These are phyloP conservation scores for Corella eumyota DNA, from an alignment of 23 tunicate genomes.

Conservation along the genomic window DNA sequence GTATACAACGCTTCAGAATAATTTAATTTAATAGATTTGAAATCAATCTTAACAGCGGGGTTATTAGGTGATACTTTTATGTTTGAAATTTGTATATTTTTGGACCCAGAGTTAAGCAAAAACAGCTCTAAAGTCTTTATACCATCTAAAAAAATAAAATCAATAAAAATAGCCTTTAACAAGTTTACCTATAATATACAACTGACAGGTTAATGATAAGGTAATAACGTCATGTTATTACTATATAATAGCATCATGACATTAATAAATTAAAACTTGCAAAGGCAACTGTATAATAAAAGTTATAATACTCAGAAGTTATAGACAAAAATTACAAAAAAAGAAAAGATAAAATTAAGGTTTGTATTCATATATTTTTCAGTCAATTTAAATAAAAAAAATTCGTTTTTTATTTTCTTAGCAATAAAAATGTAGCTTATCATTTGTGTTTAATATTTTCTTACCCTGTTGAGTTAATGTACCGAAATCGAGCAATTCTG, in stretches of 20 bases:
- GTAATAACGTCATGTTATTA: too few species aligned
- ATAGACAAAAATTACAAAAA: too few species aligned
- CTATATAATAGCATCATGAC: too few species aligned
- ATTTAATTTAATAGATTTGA: slow-evolving; percentile 41
- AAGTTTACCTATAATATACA: too few species aligned
- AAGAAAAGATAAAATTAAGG: too few species aligned
- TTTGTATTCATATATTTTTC: background rate
- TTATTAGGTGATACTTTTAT: slow-evolving; percentile 28
- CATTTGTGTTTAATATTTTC: background rate
- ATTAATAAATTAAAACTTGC: too few species aligned
- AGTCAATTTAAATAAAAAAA: background rate
- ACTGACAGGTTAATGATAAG: too few species aligned
- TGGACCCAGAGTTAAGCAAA: slow-evolving; percentile 73
- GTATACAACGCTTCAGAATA: slow-evolving; percentile 41
- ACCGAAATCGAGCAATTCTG: slow-evolving; percentile 76
- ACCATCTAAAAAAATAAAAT: slow-evolving; percentile 28
- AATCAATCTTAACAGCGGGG: slow-evolving; percentile 48
- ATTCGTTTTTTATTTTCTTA: background rate
- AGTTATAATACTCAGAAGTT: too few species aligned
- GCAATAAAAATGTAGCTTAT: too few species aligned
- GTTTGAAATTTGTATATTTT: slow-evolving; percentile 45
- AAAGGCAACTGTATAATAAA: too few species aligned
- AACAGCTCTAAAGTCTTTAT: slow-evolving; percentile 57
- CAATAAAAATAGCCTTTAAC: background rate
- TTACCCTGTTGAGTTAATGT: slow-evolving; percentile 49